Evolutionary conservation across 1,140 invertebrate species (phyloP).

Genomic region (Drosophila chauvacae): DNA sequence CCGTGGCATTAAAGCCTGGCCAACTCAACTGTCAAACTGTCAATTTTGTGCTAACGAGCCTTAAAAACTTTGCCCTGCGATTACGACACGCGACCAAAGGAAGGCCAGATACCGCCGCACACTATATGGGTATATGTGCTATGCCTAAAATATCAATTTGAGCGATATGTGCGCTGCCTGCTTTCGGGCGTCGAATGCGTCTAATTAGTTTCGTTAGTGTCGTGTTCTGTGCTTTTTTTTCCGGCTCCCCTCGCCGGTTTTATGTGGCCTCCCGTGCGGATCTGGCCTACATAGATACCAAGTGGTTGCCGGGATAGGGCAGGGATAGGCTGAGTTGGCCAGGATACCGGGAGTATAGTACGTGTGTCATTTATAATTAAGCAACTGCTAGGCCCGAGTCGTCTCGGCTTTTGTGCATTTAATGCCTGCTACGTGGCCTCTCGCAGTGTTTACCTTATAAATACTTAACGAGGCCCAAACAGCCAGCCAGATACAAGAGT

Average conservation of each 20-base stretch:
- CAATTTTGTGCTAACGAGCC: slow-evolving; percentile 83
- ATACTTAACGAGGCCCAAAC: slow-evolving; percentile 71
- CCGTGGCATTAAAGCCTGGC: slow-evolving; percentile 79
- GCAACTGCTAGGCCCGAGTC: slow-evolving; percentile 74
- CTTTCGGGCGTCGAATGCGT: slow-evolving; percentile 67
- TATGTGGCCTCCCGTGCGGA: slow-evolving; percentile 24
- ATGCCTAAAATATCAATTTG: slow-evolving; percentile 80
- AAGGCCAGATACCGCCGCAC: slow-evolving; percentile 7
- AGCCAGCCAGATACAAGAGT: slow-evolving; percentile 29
- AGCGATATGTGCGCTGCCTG: slow-evolving; percentile 65
- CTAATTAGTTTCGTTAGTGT: slow-evolving; percentile 82
- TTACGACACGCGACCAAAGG: slow-evolving; percentile 43
- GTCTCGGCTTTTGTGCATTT: slow-evolving; percentile 72
- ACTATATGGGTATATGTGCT: slow-evolving; percentile 7
- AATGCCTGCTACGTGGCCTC: slow-evolving; percentile 67
- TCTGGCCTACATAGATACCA: slow-evolving; percentile 71
- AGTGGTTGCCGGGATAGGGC: slow-evolving; percentile 11
- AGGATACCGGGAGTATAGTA: slow-evolving; percentile 35
- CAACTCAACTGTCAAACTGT: slow-evolving; percentile 84
- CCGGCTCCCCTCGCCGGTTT: neutral
- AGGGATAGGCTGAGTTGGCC: slow-evolving; percentile 11
- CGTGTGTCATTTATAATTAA: slow-evolving; percentile 83
- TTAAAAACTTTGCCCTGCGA: slow-evolving; percentile 75
- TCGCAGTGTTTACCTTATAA: slow-evolving; percentile 74
- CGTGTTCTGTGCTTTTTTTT: slow-evolving; percentile 49